These are phyloP conservation scores for Melanogrammus aeglefinus DNA, from an alignment of 2,797 vertebrate genomes.

Conservation along the genomic window DNA sequence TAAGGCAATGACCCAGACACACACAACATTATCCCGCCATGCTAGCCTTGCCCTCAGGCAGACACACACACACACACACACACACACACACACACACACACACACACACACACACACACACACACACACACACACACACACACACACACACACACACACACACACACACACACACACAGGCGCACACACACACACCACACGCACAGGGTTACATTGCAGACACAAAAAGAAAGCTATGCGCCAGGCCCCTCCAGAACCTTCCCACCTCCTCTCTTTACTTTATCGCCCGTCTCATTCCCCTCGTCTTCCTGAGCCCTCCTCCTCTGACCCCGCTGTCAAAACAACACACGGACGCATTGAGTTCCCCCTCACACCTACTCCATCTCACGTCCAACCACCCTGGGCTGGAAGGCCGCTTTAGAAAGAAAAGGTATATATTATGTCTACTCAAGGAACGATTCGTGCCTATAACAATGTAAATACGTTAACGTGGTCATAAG, in stretches of 20 bases:
- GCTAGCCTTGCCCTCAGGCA: background rate
- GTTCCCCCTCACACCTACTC: slow-evolving; percentile 12
- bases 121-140: background rate
- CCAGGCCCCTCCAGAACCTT: background rate
- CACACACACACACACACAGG: background rate
- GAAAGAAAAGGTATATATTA: background rate
- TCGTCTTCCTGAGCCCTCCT: background rate
- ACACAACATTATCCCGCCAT: slow-evolving; percentile 6
- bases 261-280: background rate
- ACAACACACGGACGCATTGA: background rate
- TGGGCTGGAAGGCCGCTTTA: background rate
- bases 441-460: background rate
- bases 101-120: background rate
- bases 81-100: no score
- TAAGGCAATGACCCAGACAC: slow-evolving; percentile 8
- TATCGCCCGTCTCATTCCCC: background rate
- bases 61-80: background rate
- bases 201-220: background rate
- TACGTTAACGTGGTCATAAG: background rate
- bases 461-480: background rate
- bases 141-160: background rate
- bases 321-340: background rate
- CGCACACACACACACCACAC: background rate
- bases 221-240: background rate
- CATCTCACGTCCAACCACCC: background rate